Base-by-base conservation (phyloP, 2,888 invertebrate genomes). In the Flexamia atlantica region DNA sequence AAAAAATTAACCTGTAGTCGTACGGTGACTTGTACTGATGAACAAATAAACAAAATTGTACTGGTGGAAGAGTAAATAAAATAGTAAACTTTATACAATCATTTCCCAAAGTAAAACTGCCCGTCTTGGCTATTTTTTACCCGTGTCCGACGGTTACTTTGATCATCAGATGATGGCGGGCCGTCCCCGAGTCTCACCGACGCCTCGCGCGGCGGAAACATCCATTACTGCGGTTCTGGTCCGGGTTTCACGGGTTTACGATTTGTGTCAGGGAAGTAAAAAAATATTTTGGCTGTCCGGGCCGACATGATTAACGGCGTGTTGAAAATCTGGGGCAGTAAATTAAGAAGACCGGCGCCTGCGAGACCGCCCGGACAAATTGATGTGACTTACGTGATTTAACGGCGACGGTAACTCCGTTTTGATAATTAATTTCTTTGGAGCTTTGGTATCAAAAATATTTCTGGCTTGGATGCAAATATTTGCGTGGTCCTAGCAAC, bases 231-330 rank as follows among this genome's bases (percentile, higher is more conserved):
- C 20, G 64, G 64, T 64, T 64, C 53, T n/a, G 46, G 46, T 46
- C 46, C n/a, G 57, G 17, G 30, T 64, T 28, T 64, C 64, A 64
- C 64, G 30, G 64, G 28, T 64, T 64, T 64, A 64, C 64, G 64
- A 28, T 25, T 64, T n/a, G 64, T 17, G 28, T 30, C 64, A 30
- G 28, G 30, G 3, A 4, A 14, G 25, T 23, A 57, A 64, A 64
- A 57, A 64, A 64, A 64, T 64, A 64, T 64, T 64, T 53, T 25
- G 64, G 28, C 64, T 5, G 64, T 28, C 64, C 17, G 7, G 20
- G 14, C 20, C 17, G 64, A 17, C 28, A 64, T 64, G 30, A 64
- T 25, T 64, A 64, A 64, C 64, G 64, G 28, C 25, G 28, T 64
- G 64, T 20, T 57, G 57, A 57, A 57, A 57, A 57, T 57, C 57